Conservation (phyloP, 2,888 invertebrate genomes). For the Drosophila aldrichi region DNA sequence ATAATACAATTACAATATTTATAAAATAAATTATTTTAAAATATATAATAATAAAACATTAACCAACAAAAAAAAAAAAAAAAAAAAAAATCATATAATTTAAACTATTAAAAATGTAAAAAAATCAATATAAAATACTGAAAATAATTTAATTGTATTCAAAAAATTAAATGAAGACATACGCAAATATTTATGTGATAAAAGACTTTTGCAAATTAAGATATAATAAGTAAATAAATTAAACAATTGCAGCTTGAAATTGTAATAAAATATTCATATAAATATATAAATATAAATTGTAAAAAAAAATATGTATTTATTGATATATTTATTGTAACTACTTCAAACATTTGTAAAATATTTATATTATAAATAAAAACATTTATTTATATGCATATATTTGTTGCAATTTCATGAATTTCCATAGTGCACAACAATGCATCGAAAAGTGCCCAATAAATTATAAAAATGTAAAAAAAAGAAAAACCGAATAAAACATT, state of each 20-base stretch:
- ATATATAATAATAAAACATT: no score
- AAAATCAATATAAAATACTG: neutral
- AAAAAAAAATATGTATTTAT: neutral
- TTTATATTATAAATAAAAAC: neutral
- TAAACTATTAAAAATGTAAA: neutral
- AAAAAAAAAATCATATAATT: neutral
- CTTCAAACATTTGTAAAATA: neutral
- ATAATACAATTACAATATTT: no score
- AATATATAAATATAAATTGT: neutral
- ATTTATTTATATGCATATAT: neutral
- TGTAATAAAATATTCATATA: no score
- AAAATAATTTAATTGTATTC: no score
- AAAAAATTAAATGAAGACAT: no score
- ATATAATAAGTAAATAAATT: no score
- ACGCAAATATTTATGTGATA: no score
- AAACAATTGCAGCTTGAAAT: no score
- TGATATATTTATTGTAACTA: neutral
- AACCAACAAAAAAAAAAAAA: no score
- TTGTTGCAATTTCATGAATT: neutral
- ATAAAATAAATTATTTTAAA: no score
- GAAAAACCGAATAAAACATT: slow-evolving; percentile 13
- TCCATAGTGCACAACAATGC: slow-evolving; percentile 44
- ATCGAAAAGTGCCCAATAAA: slow-evolving; percentile 56
- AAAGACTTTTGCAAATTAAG: no score
- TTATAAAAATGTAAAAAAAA: slow-evolving; percentile 19